Evolutionary conservation across 1,140 invertebrate species (phyloP).

Genomic region (Cephus cinctus): DNA sequence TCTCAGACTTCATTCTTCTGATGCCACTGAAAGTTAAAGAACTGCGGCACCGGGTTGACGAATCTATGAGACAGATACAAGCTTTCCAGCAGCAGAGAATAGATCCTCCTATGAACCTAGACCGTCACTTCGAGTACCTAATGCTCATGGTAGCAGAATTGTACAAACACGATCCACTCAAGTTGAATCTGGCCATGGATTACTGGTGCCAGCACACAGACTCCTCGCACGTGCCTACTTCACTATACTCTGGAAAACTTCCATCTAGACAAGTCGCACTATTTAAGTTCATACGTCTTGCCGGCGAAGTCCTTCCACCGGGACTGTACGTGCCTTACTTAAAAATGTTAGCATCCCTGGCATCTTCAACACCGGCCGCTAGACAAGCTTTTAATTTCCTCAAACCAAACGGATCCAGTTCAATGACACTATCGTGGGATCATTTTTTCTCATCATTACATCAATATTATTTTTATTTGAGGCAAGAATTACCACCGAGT

Average conservation of each 20-base stretch:
- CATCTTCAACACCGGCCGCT: slow-evolving; percentile 70
- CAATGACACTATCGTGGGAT: slow-evolving; percentile 74
- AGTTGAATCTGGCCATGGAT: slow-evolving; percentile 71
- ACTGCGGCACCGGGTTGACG: slow-evolving; percentile 80
- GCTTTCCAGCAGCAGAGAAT: slow-evolving; percentile 81
- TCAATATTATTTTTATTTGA: slow-evolving; percentile 69
- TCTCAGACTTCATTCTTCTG: slow-evolving; percentile 90
- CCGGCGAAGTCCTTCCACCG: slow-evolving; percentile 83
- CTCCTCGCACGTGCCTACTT: slow-evolving; percentile 34
- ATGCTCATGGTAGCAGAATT: slow-evolving; percentile 75
- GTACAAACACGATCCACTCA: slow-evolving; percentile 73
- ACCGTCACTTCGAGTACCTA: slow-evolving; percentile 82
- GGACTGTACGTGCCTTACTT: slow-evolving; percentile 85
- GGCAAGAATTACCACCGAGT: slow-evolving; percentile 65
- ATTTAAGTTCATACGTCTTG: slow-evolving; percentile 87
- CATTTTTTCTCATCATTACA: slow-evolving; percentile 85
- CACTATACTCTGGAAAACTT: slow-evolving; percentile 42
- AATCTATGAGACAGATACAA: slow-evolving; percentile 79
- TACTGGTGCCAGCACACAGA: slow-evolving; percentile 73
- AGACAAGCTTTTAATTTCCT: slow-evolving; percentile 84
- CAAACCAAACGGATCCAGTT: slow-evolving; percentile 67
- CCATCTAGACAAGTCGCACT: slow-evolving; percentile 71
- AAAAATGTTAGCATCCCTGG: slow-evolving; percentile 81
- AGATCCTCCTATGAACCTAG: slow-evolving; percentile 71
- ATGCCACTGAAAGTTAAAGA: slow-evolving; percentile 92